Conservation (phyloP, 2,888 invertebrate species). For the Toxonevra muliebris region DNA sequence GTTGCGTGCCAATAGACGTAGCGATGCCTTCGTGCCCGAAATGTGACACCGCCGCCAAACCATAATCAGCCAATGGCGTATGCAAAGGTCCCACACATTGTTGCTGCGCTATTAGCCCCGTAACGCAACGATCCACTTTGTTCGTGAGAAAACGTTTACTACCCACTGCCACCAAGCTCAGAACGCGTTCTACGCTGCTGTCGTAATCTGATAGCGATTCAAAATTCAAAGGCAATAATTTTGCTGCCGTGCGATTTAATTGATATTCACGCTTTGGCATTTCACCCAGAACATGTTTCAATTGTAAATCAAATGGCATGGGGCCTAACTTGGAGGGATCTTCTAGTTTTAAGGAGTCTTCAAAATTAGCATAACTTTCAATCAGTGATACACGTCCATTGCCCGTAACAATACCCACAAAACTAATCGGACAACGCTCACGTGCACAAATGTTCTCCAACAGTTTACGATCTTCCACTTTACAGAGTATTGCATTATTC, state of each 20-base stretch:
- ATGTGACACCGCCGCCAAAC: conserved; percentile 87
- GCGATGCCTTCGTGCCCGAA: conserved; percentile 87
- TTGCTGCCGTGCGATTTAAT: conserved; percentile 55
- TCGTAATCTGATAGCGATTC: conserved; percentile 55
- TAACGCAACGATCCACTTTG: conserved; percentile 95
- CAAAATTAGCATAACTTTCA: conserved; percentile 69
- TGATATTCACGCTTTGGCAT: conserved; percentile 80
- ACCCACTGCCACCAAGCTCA: conserved; percentile 89
- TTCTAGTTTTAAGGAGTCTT: conserved; percentile 49
- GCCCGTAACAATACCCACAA: conserved; percentile 92
- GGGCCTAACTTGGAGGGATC: conserved; percentile 64
- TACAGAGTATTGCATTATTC: conserved; percentile 88
- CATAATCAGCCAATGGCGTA: conserved; percentile 94
- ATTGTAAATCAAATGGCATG: conserved; percentile 86
- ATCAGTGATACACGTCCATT: conserved; percentile 80
- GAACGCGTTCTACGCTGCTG: conserved; percentile 70
- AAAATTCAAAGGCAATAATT: conserved; percentile 61
- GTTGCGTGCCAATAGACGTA: conserved; percentile 96
- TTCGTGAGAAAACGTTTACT: conserved; percentile 96
- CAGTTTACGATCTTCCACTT: conserved; percentile 71
- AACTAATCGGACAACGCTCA: conserved; percentile 91
- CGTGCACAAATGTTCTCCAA: conserved; percentile 80
- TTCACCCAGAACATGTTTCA: conserved; percentile 86
- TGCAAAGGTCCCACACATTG: conserved; percentile 98
- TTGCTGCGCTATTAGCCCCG: conserved; percentile 95